Conservation (phyloP, 1,140 invertebrate genomes). For the Meteorus sp. region DNA sequence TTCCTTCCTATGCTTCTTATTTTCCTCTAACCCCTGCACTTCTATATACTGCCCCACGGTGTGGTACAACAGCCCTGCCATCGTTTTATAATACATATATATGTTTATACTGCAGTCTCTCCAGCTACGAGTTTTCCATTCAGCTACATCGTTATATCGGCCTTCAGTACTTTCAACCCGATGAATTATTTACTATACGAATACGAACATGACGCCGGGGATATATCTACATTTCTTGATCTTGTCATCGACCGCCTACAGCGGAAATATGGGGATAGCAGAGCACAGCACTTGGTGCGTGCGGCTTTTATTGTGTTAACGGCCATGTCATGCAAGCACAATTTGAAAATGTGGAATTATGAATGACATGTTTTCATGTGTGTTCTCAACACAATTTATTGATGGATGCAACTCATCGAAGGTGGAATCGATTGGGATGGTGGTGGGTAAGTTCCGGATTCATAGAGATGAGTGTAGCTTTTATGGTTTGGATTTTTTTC, state of each 20-base stretch:
- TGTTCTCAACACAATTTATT: too few species aligned
- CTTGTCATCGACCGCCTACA: slow-evolving; percentile 37
- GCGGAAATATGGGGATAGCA: slow-evolving; percentile 2
- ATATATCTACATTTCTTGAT: slow-evolving; percentile 42
- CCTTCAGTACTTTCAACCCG: slow-evolving; percentile 34
- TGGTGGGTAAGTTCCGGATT: too few species aligned
- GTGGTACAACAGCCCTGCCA: too few species aligned
- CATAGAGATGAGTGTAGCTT: too few species aligned
- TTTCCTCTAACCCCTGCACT: too few species aligned
- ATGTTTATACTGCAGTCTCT: too few species aligned
- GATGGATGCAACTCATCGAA: too few species aligned
- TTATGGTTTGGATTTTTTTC: too few species aligned
- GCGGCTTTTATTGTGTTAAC: slow-evolving; percentile 10
- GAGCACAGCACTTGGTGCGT: background rate
- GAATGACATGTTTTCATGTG: background rate
- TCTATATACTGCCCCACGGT: too few species aligned
- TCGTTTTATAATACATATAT: too few species aligned
- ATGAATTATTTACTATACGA: slow-evolving; percentile 51
- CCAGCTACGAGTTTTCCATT: slow-evolving; percentile 27
- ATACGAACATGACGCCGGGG: slow-evolving; percentile 40
- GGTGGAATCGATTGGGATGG: too few species aligned
- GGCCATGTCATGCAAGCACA: slow-evolving; percentile 2
- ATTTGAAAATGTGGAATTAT: slow-evolving; percentile 2
- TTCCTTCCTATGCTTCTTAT: background rate
- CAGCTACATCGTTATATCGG: slow-evolving; percentile 34